phyloP scores from a whole-genome alignment of 2,888 invertebrate species.

The Arge pagana region DNA sequence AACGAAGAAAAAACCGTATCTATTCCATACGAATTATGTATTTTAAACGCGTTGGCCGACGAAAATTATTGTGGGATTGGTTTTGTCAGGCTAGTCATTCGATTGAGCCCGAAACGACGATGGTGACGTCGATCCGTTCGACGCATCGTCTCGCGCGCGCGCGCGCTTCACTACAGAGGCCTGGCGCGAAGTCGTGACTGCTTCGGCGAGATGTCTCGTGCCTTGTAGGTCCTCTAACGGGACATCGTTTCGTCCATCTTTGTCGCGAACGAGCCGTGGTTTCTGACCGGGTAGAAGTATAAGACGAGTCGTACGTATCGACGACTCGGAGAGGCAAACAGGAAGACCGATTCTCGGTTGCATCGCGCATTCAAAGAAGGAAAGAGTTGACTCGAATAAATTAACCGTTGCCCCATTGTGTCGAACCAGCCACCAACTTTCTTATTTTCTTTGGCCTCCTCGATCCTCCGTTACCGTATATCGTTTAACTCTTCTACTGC shows the following conservation, averaged over 20 bases:
- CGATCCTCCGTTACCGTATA: too few relatives aligned
- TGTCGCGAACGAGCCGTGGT: constrained; percentile 25
- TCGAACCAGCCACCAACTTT: constrained; percentile 6
- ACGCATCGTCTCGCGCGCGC: neutral
- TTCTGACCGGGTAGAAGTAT: neutral
- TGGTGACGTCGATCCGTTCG: constrained; percentile 1
- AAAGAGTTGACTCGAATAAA: constrained; percentile 19
- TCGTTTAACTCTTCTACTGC: too few relatives aligned
- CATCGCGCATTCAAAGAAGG: constrained; percentile 17
- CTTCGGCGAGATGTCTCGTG: constrained; percentile 38
- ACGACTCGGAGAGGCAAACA: constrained; percentile 4
- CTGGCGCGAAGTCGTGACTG: constrained; percentile 35
- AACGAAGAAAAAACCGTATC: too few relatives aligned
- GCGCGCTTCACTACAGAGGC: too few relatives aligned
- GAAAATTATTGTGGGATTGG: too few relatives aligned
- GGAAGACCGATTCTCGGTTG: constrained; percentile 12
- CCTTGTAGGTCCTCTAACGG: constrained; percentile 57
- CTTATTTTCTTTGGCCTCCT: neutral
- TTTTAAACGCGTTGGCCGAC: too few relatives aligned
- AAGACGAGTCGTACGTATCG: constrained; percentile 11
- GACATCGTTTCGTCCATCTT: constrained; percentile 35
- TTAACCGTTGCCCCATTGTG: constrained; percentile 18
- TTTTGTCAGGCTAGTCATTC: constrained; percentile 9
- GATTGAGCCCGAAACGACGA: constrained; percentile 22
- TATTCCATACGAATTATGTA: too few relatives aligned